Base-by-base conservation (phyloP, 2,888 invertebrate species). In the Sphinx pinastri region DNA sequence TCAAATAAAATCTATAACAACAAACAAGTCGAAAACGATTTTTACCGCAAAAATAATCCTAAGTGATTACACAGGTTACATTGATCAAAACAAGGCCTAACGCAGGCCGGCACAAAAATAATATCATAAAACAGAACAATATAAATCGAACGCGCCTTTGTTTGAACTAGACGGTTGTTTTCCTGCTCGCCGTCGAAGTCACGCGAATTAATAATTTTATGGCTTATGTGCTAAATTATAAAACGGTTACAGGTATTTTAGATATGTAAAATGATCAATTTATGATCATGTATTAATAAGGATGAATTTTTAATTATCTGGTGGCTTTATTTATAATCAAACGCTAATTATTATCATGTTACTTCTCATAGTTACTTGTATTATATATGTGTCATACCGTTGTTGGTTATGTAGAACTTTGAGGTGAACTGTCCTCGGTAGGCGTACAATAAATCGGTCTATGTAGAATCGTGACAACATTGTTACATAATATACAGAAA, bases 181-280 rank as follows among this genome's bases (percentile, higher is more conserved):
- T 63, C 49, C 63, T 19, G 19, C 63, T 13, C 19, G 8, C 8
- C 67, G 25, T 31, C 38, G 45, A 25, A 67, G 60, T 55, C 71
- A 71, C 71, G 71, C 71, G 66, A 71, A 67, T 19, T 52, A 67
- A 47, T 67, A 68, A 68, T 68, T 71, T 63, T 60, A 69, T 13
- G 10, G 25, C 12, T 12, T 63, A 16, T 14, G 45, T 19, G 12
- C 60, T 19, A 63, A 63, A 63, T 59, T 47, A 59, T 68, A 16
- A n/a, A n/a, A 59, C 16, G 45, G n/a, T 47, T 63, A 19, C 16
- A 16, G 47, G 45, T 45, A 59, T 60, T 47, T 47, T 60, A 63
- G 47, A 49, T 63, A 47, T 16, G 16, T n/a, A 45, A 12, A 47
- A 47, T 16, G 47, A 19, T 16, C 60, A 47, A 47, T 63, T 47